phyloP scores from a whole-genome alignment of 2,797 vertebrate species.

The Dromococcyx pavoninus region DNA sequence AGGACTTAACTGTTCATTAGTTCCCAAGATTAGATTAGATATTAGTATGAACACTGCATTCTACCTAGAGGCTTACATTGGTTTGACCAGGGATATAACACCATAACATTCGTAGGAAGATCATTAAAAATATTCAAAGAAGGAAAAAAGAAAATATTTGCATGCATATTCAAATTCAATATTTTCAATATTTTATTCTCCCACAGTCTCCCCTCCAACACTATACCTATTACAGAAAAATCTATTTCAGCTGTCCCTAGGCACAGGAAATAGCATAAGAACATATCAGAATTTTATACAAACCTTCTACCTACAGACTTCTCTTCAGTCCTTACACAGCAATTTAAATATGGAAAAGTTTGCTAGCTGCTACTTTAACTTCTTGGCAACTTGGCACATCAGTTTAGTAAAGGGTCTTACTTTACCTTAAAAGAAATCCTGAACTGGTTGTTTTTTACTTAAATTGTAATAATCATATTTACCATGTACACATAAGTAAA shows the following conservation, averaged over 20 bases:
- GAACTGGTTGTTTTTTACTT: neutral
- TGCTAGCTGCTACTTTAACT: neutral
- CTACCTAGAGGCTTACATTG: no score
- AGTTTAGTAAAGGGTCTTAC: neutral
- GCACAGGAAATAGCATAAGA: neutral
- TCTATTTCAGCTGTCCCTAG: neutral
- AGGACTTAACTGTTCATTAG: no score
- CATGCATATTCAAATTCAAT: no score
- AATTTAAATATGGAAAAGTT: conserved; percentile 11
- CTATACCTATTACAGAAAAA: neutral
- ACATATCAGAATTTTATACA: neutral
- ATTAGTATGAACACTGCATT: no score
- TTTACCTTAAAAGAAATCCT: neutral
- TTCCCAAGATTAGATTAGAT: no score
- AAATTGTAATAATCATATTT: neutral
- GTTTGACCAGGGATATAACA: no score
- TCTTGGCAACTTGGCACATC: neutral
- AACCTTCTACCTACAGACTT: neutral
- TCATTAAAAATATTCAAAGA: no score
- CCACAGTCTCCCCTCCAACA: neutral
- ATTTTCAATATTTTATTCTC: no score
- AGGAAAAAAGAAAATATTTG: no score
- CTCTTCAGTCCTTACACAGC: neutral
- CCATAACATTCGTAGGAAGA: no score
- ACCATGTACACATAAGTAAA: neutral